Conservation (phyloP, 2,888 invertebrate species). For the Altica lythri region DNA sequence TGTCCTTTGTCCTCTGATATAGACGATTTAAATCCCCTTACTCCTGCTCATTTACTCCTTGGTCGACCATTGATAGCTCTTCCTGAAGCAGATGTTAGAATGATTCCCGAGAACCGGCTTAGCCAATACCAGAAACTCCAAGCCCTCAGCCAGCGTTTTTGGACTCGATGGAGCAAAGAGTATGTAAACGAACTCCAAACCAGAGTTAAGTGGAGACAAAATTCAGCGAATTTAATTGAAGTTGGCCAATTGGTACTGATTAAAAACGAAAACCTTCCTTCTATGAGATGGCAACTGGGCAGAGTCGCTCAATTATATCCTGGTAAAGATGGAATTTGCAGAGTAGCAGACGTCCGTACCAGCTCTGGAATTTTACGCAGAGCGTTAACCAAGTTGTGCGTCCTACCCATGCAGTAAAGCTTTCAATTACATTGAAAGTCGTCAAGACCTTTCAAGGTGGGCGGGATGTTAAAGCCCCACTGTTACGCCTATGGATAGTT, state of each 20-base stretch:
- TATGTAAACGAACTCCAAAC: slow-evolving; percentile 33
- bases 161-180: slow-evolving; percentile 25
- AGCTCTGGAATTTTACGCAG: slow-evolving; percentile 17
- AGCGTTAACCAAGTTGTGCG: slow-evolving; percentile 14
- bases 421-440: too few relatives aligned
- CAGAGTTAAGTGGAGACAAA: slow-evolving; percentile 29
- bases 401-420: too few relatives aligned
- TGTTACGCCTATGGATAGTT: too few relatives aligned
- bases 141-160: too few relatives aligned
- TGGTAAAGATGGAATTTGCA: slow-evolving; percentile 26
- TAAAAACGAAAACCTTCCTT: slow-evolving; percentile 31
- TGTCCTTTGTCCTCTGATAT: slow-evolving; percentile 29
- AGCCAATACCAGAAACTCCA: too few relatives aligned
- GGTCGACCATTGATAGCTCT: slow-evolving; percentile 26
- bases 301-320: slow-evolving; percentile 25
- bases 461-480: too few relatives aligned
- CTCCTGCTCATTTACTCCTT: slow-evolving; percentile 33
- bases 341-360: slow-evolving; percentile 28
- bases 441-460: too few relatives aligned
- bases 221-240: too few relatives aligned
- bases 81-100: slow-evolving; percentile 23
- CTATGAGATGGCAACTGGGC: slow-evolving; percentile 29
- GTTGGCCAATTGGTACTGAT: slow-evolving; percentile 27
- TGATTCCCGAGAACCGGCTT: slow-evolving; percentile 6
- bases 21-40: slow-evolving; percentile 23